Base-by-base conservation (phyloP, 2,888 invertebrate species). In the Stenoptilia bipunctidactyla region DNA sequence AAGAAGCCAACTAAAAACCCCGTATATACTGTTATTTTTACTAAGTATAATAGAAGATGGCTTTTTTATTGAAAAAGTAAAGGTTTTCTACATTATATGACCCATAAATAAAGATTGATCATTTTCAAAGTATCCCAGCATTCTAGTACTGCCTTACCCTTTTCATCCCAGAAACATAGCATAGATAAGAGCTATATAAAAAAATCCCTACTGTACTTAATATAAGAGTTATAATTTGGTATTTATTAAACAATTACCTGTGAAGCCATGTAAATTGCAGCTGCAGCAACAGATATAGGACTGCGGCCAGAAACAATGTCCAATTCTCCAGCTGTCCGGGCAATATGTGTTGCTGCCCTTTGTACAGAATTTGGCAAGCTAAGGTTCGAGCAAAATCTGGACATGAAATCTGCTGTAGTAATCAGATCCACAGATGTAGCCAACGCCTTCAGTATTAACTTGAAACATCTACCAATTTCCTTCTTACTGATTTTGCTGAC, bases 221-320 rank as follows among this genome's bases (percentile, higher is more conserved):
- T n/a, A n/a, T n/a, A n/a, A n/a, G n/a, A n/a, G n/a, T n/a, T n/a
- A n/a, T n/a, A n/a, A n/a, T n/a, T n/a, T n/a, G n/a, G n/a, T n/a
- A n/a, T n/a, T n/a, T n/a, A 20, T 20, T 20, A 3, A 20, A 20
- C 3, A 20, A 8, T 20, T 59, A 91, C 93, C 80, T 97, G 98
- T 10, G 97, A 97, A 1, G 99, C 98, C 98, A 99, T 98, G 62
- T 98, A 99, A 60, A 99, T 99, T 40, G 99, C 98, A 37, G 99
- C 98, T 5, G 99, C 99, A 0, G 99, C 97, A 1, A 99, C 97
- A 0, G 98, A 98, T 49, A 99, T 98, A 0, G 99, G 99, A 41
- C 98, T 98, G 58, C 98, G 89, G 4, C 98, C 98, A 33, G 98
- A 96, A 6, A 98, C 98, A 56, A 99, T 93, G 66, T 99, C 98